Percentiles rank a stretch among this genome's conserved stretches.
Evolutionary conservation across 2,113 vertebrate species (phyloP).

Genomic region (Irena cyanogastra): DNA sequence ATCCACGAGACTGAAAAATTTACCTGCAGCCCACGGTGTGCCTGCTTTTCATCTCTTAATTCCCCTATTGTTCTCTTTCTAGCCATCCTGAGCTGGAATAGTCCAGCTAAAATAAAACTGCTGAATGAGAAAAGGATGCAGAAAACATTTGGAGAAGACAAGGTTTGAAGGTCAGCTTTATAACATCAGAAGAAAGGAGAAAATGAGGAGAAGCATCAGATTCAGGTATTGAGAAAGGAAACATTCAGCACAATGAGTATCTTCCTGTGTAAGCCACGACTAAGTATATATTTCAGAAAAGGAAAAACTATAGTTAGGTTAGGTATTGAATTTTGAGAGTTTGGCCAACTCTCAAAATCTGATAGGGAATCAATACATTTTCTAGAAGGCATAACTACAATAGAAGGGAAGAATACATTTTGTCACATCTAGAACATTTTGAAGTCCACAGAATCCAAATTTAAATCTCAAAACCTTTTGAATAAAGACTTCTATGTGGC

Average conservation of each 20-base stretch:
- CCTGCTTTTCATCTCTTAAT: conserved; percentile 74
- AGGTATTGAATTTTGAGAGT: not conserved
- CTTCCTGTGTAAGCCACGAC: not conserved
- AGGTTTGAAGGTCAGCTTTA: conserved; percentile 64
- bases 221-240: conserved; percentile 42
- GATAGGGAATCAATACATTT: not conserved
- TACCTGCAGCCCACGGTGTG: conserved; percentile 76
- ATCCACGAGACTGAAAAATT: conserved; percentile 61
- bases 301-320: not conserved
- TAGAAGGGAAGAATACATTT: not conserved
- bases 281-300: not conserved
- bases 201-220: conserved; percentile 67
- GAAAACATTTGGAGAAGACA: conserved; percentile 72
- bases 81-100: conserved; percentile 78
- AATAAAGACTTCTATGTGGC: not conserved
- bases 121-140: conserved; percentile 73
- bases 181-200: conserved; percentile 66
- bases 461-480: not conserved
- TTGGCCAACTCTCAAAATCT: not conserved
- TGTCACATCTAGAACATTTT: not conserved
- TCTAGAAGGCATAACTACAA: not conserved
- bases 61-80: conserved; percentile 74
- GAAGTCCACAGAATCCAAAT: not conserved
- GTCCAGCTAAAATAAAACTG: conserved; percentile 74
- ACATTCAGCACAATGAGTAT: not conserved